Conservation (phyloP, 2,888 invertebrate genomes). For the Stegophylla sp. region DNA sequence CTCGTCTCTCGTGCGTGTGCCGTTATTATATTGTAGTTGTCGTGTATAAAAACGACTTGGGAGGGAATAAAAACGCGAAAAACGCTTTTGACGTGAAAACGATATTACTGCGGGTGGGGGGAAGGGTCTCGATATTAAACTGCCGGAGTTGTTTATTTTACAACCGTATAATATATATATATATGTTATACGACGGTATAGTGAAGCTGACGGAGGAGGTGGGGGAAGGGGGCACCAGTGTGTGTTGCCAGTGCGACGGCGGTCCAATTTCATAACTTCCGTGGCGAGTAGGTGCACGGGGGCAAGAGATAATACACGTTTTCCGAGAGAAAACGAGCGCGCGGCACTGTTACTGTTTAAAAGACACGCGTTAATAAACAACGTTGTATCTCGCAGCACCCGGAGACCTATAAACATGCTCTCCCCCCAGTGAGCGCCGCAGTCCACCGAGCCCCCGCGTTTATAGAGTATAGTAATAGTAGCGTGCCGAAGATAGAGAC, state of each 20-base stretch:
- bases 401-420: conserved; percentile 52
- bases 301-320: neutral
- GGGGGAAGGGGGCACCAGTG: neutral
- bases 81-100: conserved; percentile 35
- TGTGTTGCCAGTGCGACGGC: conserved; percentile 6
- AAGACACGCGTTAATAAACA: conserved; percentile 56
- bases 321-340: conserved; percentile 24
- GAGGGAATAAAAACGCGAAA: conserved; percentile 14
- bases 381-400: conserved; percentile 22
- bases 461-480: too few species aligned
- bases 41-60: neutral
- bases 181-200: neutral
- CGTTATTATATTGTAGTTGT: neutral
- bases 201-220: neutral
- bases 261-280: conserved; percentile 56
- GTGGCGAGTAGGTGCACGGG: neutral
- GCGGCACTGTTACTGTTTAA: conserved; percentile 51
- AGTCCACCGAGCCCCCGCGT: too few species aligned
- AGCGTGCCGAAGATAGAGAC: conserved; percentile 15
- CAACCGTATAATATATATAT: conserved; percentile 26
- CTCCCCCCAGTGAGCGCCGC: neutral
- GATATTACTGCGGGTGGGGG: conserved; percentile 19
- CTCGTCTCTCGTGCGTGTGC: neutral
- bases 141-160: conserved; percentile 50
- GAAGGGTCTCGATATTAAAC: conserved; percentile 47